Evolutionary conservation across 2,113 vertebrate species (phyloP), one percentile per base, ranked within the genome.

Genomic region (Thunnus thynnus): DNA sequence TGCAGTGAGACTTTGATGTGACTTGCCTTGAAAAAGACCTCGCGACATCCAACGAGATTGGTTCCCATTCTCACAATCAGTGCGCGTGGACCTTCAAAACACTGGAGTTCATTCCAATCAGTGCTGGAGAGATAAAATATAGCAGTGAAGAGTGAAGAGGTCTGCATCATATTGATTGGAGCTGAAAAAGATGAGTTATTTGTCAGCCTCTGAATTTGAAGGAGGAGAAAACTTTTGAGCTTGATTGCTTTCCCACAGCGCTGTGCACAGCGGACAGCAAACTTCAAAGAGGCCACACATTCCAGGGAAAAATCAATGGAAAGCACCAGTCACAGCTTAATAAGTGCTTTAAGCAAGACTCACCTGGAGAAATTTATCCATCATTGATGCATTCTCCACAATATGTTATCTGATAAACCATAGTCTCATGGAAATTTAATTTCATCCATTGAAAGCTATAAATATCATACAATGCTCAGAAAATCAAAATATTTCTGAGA

Each of bases 41-140:
- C 0, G 7, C n/a, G 9, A 32, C 66, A 64, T 74, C 90, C 86
- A 68, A 8, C 10, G 10, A 85, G 76, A 91, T 83, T 78, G 84
- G 71, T 69, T 91, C 62, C 18, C 62, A 51, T 85, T 85, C 78
- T 60, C 60, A 78, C 89, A 90, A 91, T 92, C 91, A 89, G 80
- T 64, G 58, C 41, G 48, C 30, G 58, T 41, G 71, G 77, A 89
- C 84, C 89, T 84, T 66, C 16, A 50, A 78, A 80, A 88, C 85
- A 85, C 78, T 76, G 66, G 58, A 80, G 86, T 91, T 93, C 90
- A 91, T 90, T 91, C 86, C 92, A 94, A 94, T 96, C 94, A 95
- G 81, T 52, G 65, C 27, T 20, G 72, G 57, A 89, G 83, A 90
- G 87, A 86, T 83, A 88, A 69, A 82, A 80, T 63, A 58, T 58